Base-by-base conservation (phyloP, 2,797 vertebrate species). In the Oophaga sylvatica region DNA sequence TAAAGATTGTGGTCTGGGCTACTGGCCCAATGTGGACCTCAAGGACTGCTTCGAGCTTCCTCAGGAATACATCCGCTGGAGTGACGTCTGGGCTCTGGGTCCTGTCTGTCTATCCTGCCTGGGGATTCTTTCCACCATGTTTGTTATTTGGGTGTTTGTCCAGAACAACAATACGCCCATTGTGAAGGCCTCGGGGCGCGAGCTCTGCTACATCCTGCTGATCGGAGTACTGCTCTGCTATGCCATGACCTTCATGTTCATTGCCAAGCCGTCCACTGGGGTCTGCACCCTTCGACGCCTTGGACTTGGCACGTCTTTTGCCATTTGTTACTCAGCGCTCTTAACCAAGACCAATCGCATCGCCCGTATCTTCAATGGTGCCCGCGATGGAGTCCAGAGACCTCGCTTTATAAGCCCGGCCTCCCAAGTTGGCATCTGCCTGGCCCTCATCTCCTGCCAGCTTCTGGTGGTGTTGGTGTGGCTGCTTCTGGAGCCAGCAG, bases 341-440 rank as follows among this genome's bases (percentile, higher is more conserved):
- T 93, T 99, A 78, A 99, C 98, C 92, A 99, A 99, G 95, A 99
- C 98, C 0, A 99, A 99, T 87, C 97, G 98, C 41, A 99, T 99
- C 0, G 97, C 98, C 3, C 96, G 98, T 19, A 99, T 99, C 92
- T 99, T 99, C 86, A 98, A 95, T 0, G 97, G 97, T 0, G 97
- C 97, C 65, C 97, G 96, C 79, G 97, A 99, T 5, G 98, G 98
- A 0, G 97, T 98, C 75, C 97, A 97, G 91, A 94, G 98, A 12
- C 98, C 97, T 0, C 96, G 97, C 12, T 97, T 99, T 94, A 99
- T 99, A 92, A 99, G 98, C 88, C 98, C 98, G 0, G 96, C 95
- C 0, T 99, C 98, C 0, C 98, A 99, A 92, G 97, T 99, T 84
- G 96, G 96, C 79, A 99, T 99, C 93, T 99, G 98, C 86, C 93